Evolutionary conservation across 2,888 invertebrate species (phyloP).

Genomic region (Hirtodrosophila duncani): DNA sequence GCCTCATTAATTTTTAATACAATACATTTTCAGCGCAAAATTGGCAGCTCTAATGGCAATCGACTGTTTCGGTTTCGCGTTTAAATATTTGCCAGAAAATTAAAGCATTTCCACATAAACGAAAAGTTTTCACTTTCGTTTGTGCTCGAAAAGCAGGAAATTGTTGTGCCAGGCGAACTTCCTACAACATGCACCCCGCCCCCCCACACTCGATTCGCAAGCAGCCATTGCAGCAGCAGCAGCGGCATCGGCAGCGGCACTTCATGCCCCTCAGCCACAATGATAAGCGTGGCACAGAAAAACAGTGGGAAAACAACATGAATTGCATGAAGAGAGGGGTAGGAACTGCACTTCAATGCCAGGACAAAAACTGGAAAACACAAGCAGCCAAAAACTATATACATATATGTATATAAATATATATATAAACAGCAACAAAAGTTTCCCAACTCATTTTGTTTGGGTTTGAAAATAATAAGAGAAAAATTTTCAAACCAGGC

Average conservation of each 20-base stretch:
- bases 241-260: constrained; percentile 26
- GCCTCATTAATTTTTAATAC: constrained; percentile 53
- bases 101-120: constrained; percentile 19
- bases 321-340: not conserved
- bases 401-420: not conserved
- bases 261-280: constrained; percentile 14
- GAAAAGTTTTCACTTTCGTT: constrained; percentile 37
- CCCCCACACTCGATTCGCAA: not conserved
- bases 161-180: constrained; percentile 34
- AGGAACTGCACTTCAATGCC: not conserved
- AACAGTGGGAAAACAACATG: constrained; percentile 17
- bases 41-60: no score
- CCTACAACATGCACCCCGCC: constrained; percentile 6
- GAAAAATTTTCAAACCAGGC: no score
- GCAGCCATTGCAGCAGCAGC: constrained; percentile 4
- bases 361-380: not conserved
- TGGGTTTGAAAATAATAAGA: no score
- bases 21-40: constrained; percentile 16
- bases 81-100: constrained; percentile 15
- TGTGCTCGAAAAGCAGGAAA: constrained; percentile 19
- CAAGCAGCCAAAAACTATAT: not conserved
- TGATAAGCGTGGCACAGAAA: constrained; percentile 46
- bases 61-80: no score
- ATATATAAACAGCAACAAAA: constrained; percentile 21
- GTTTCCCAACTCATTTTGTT: constrained; percentile 34